Evolutionary conservation across 2,113 vertebrate genomes (phyloP).

Genomic region (Bos indicus): DNA sequence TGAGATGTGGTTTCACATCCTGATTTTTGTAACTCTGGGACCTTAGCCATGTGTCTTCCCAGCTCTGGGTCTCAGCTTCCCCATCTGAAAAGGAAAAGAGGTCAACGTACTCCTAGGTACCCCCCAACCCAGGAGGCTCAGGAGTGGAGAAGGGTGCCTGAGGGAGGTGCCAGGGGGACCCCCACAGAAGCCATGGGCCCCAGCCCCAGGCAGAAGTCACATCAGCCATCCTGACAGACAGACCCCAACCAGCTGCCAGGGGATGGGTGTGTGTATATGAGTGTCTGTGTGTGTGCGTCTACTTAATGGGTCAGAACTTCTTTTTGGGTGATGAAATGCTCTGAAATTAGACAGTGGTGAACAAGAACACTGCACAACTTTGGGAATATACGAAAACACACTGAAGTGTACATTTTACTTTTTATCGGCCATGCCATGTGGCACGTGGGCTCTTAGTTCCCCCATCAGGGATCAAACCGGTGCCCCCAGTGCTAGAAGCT

Average conservation of each 20-base stretch:
- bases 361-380: neutral
- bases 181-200: neutral
- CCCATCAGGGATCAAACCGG: neutral
- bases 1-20: too few species aligned
- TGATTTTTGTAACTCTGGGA: neutral
- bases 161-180: neutral
- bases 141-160: neutral
- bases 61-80: neutral
- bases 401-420: too few species aligned
- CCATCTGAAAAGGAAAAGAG: neutral
- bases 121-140: neutral
- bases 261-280: rapidly evolving
- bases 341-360: neutral
- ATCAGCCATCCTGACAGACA: neutral
- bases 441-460: neutral
- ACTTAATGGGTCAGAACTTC: neutral
- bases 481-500: neutral
- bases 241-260: neutral
- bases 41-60: neutral
- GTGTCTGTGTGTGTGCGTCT: rapidly evolving
- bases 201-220: neutral
- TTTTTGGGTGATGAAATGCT: neutral
- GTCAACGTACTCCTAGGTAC: neutral
- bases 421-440: rapidly evolving
- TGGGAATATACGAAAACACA: neutral